Conservation (phyloP, 2,113 vertebrate species). For the Aleadryas rufinucha region DNA sequence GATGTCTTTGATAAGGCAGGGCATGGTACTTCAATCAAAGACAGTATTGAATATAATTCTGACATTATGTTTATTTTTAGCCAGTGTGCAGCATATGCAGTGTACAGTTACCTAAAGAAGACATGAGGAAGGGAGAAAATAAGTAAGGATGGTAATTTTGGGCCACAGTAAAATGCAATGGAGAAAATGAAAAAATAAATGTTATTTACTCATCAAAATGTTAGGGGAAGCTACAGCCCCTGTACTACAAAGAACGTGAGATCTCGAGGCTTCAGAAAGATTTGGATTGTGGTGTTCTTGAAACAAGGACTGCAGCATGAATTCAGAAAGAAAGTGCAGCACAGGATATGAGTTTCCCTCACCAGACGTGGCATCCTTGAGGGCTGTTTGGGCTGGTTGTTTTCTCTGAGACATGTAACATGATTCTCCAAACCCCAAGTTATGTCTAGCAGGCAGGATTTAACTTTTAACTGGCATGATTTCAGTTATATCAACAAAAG, state of each 20-base stretch:
- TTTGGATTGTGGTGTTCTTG: background rate
- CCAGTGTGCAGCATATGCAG: background rate
- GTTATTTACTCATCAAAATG: background rate
- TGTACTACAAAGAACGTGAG: background rate
- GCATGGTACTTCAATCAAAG: background rate
- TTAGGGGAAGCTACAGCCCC: background rate
- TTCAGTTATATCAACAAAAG: constrained; percentile 48
- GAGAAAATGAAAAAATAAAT: background rate
- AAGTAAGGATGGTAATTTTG: background rate
- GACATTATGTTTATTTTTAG: background rate
- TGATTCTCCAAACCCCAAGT: background rate
- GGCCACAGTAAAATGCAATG: background rate
- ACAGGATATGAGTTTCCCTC: background rate
- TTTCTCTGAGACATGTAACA: background rate
- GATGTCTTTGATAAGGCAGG: background rate
- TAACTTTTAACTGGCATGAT: constrained; percentile 22
- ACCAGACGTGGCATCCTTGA: background rate
- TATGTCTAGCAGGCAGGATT: constrained; percentile 31
- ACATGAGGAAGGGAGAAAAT: background rate
- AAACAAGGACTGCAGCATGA: background rate
- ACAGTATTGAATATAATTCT: background rate
- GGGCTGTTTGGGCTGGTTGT: background rate
- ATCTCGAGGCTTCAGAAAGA: background rate
- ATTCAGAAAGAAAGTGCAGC: background rate
- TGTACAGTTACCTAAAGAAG: background rate